phyloP scores from a whole-genome alignment of 2,797 vertebrate species.

The Hoplostethus atlanticus region DNA sequence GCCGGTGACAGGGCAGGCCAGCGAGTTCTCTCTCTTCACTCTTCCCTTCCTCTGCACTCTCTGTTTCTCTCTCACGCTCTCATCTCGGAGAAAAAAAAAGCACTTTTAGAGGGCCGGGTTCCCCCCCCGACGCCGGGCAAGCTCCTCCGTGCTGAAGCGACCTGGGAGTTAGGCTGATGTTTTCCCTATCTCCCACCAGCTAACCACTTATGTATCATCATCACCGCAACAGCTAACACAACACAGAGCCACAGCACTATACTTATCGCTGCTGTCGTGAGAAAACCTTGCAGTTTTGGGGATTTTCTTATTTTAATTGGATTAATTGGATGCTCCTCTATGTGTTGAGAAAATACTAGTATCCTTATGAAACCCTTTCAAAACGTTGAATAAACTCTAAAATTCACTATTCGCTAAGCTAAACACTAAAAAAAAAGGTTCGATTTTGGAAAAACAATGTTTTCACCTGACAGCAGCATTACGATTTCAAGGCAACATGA shows the following conservation, averaged over 20 bases:
- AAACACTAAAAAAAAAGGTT: too few relatives aligned
- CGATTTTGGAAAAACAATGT: too few relatives aligned
- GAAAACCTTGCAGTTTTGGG: too few relatives aligned
- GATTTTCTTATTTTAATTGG: too few relatives aligned
- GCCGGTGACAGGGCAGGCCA: conserved; percentile 71
- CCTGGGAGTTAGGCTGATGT: conserved; percentile 31
- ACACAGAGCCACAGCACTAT: background rate
- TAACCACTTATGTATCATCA: conserved; percentile 25
- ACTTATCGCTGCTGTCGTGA: background rate
- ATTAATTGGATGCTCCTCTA: too few relatives aligned
- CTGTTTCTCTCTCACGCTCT: conserved; percentile 33
- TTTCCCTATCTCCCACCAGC: conserved; percentile 32
- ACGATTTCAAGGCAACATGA: conserved; percentile 15
- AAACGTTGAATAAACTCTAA: too few relatives aligned
- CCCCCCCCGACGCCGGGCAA: conserved; percentile 36
- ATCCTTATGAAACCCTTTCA: too few relatives aligned
- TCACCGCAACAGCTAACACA: conserved; percentile 10
- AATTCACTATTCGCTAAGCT: too few relatives aligned
- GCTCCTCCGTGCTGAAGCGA: conserved; percentile 56
- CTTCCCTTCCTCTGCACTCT: conserved; percentile 38
- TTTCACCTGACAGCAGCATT: too few relatives aligned
- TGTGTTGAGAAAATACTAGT: too few relatives aligned
- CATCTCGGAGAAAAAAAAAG: conserved; percentile 36
- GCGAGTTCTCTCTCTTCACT: conserved; percentile 63
- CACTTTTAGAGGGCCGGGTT: conserved; percentile 51